These are phyloP conservation scores for Zele albiditarsus DNA, from an alignment of 2,888 invertebrate genomes.

Conservation along the genomic window DNA sequence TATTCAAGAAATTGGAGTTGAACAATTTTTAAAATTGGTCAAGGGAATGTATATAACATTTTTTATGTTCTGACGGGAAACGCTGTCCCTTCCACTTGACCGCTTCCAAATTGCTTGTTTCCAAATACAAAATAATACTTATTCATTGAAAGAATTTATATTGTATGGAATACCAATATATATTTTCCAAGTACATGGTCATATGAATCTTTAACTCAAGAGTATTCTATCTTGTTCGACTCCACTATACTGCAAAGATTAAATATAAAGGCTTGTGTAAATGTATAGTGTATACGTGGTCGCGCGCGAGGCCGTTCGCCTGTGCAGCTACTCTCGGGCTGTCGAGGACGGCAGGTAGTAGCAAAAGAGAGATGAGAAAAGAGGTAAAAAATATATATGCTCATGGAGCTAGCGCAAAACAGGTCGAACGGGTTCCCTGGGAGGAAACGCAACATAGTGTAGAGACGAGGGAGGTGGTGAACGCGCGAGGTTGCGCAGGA, in stretches of 20 bases:
- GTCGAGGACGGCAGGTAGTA: conserved; percentile 55
- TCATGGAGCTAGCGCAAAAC: conserved; percentile 51
- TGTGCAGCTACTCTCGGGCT: conserved; percentile 6
- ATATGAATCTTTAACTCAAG: neutral
- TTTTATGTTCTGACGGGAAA: too few relatives aligned
- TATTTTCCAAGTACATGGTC: neutral
- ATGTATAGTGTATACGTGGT: neutral
- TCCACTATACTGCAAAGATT: neutral
- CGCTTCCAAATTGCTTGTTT: too few relatives aligned
- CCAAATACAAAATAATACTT: too few relatives aligned
- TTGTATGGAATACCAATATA: neutral
- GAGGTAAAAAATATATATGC: conserved; percentile 39
- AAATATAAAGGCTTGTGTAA: conserved; percentile 1
- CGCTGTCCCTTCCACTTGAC: too few relatives aligned
- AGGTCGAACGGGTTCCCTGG: conserved; percentile 61
- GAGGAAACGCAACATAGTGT: conserved; percentile 32
- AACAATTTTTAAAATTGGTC: too few relatives aligned
- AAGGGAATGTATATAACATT: too few relatives aligned
- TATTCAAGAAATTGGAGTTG: too few relatives aligned
- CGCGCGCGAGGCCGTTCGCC: conserved; percentile 34
- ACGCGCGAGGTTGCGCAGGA: conserved; percentile 40
- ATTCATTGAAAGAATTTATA: too few relatives aligned
- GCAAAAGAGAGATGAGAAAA: conserved; percentile 17
- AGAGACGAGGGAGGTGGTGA: conserved; percentile 24
- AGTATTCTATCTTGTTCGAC: neutral